Percentiles rank a stretch among this genome's conserved stretches.
phyloP scores from a whole-genome alignment of 2,113 vertebrate species.

The Pseudopodoces humilis region DNA sequence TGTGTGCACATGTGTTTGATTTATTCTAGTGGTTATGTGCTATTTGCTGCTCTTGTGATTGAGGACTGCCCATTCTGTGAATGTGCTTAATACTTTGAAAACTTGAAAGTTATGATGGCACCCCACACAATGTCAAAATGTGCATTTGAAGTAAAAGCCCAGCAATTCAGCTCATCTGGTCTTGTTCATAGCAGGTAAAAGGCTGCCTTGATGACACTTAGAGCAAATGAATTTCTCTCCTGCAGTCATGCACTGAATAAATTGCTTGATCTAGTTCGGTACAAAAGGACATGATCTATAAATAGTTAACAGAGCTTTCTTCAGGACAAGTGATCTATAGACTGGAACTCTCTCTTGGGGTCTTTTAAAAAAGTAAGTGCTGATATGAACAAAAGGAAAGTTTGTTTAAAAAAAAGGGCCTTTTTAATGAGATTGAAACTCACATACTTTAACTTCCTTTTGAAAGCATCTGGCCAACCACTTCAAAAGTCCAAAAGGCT shows the following conservation, averaged over 20 bases:
- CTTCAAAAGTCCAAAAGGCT: slow-evolving; percentile 55
- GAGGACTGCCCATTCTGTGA: slow-evolving; percentile 27
- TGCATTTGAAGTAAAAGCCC: slow-evolving; percentile 58
- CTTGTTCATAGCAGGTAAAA: slow-evolving; percentile 65
- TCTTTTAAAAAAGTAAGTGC: slow-evolving; percentile 65
- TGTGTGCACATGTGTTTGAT: background rate
- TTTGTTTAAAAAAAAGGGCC: slow-evolving; percentile 38
- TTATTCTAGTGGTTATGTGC: slow-evolving; percentile 28
- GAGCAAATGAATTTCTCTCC: slow-evolving; percentile 66
- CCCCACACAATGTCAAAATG: slow-evolving; percentile 43
- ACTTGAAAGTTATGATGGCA: slow-evolving; percentile 45
- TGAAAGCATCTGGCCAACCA: slow-evolving; percentile 50
- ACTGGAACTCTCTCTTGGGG: slow-evolving; percentile 55
- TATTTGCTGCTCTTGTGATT: slow-evolving; percentile 25
- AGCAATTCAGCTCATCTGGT: slow-evolving; percentile 50
- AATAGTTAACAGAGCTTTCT: slow-evolving; percentile 68
- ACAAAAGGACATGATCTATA: slow-evolving; percentile 65
- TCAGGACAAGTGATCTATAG: slow-evolving; percentile 58
- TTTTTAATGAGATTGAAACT: slow-evolving; percentile 66
- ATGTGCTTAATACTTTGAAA: slow-evolving; percentile 56
- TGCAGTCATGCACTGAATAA: slow-evolving; percentile 62
- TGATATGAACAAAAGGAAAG: slow-evolving; percentile 67
- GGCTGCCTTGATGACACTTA: slow-evolving; percentile 62
- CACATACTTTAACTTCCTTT: slow-evolving; percentile 56
- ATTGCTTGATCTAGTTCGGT: slow-evolving; percentile 61